These are phyloP conservation scores for Drosophila ezoana DNA, from an alignment of 2,888 invertebrate species.

Conservation along the genomic window DNA sequence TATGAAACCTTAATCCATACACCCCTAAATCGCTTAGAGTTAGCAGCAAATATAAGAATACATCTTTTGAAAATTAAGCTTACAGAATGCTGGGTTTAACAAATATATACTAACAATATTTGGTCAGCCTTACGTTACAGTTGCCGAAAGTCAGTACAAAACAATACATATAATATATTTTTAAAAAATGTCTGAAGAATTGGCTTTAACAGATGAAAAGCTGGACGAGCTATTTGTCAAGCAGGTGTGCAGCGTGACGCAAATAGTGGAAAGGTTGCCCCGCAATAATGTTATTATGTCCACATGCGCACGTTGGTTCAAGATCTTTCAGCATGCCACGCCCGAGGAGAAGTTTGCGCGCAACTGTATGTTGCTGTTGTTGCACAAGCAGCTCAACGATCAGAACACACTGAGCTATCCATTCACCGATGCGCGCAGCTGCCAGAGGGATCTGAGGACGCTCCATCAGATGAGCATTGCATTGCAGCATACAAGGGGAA, in stretches of 20 bases:
- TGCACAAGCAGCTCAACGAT: conserved; percentile 78
- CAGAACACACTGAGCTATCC: conserved; percentile 54
- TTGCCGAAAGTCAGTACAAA: background rate
- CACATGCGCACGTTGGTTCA: conserved; percentile 73
- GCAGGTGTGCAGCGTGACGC: conserved; percentile 46
- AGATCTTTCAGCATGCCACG: conserved; percentile 68
- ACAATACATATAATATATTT: conserved; percentile 1
- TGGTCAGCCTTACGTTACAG: background rate
- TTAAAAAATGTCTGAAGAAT: conserved; percentile 13
- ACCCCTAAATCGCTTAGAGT: too few species aligned
- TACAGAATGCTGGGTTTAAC: too few species aligned
- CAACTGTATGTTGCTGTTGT: conserved; percentile 76
- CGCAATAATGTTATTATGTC: conserved; percentile 15
- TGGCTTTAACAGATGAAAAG: conserved; percentile 23
- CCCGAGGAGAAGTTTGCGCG: conserved; percentile 74
- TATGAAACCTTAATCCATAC: too few species aligned
- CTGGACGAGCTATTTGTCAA: conserved; percentile 58
- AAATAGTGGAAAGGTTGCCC: conserved; percentile 32
- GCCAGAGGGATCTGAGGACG: conserved; percentile 54
- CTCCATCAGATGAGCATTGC: conserved; percentile 50
- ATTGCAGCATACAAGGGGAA: background rate
- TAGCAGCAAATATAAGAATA: too few species aligned
- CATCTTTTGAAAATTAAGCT: too few species aligned
- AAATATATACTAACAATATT: too few species aligned
- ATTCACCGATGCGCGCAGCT: conserved; percentile 65